Evolutionary conservation across 2,113 vertebrate species (phyloP).

Genomic region (Mohoua ochrocephala): DNA sequence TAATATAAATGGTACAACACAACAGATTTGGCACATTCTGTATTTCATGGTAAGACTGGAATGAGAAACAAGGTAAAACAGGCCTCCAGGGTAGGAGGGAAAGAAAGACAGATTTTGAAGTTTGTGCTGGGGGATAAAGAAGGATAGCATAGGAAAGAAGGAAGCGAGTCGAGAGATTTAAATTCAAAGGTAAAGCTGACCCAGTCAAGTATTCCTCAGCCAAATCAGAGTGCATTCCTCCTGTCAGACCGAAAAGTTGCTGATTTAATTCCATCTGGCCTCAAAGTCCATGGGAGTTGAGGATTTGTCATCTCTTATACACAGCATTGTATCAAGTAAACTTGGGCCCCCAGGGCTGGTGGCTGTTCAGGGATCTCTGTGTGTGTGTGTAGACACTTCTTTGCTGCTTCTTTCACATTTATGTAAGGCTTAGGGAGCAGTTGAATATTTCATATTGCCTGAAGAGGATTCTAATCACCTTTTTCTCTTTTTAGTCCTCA

Average conservation of each 20-base stretch:
- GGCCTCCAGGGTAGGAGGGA: neutral
- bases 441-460: neutral
- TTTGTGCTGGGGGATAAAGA: slow-evolving; percentile 36
- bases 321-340: neutral
- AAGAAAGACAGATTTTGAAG: slow-evolving; percentile 29
- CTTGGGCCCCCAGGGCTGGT: neutral
- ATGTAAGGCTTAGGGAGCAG: neutral
- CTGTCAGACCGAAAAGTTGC: neutral
- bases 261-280: slow-evolving; percentile 4
- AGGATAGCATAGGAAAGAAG: neutral
- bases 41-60: neutral
- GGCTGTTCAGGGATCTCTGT: neutral
- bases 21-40: neutral
- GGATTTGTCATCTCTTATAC: neutral
- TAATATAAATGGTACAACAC: neutral
- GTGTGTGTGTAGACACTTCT: neutral
- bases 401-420: neutral
- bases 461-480: neutral
- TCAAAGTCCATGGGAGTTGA: neutral
- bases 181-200: slow-evolving; percentile 4
- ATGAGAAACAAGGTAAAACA: slow-evolving; percentile 46
- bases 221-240: neutral
- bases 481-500: neutral
- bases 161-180: neutral
- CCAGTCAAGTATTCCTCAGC: neutral